Evolutionary conservation across 2,888 invertebrate species (phyloP).

Genomic region (Sycophila texana): DNA sequence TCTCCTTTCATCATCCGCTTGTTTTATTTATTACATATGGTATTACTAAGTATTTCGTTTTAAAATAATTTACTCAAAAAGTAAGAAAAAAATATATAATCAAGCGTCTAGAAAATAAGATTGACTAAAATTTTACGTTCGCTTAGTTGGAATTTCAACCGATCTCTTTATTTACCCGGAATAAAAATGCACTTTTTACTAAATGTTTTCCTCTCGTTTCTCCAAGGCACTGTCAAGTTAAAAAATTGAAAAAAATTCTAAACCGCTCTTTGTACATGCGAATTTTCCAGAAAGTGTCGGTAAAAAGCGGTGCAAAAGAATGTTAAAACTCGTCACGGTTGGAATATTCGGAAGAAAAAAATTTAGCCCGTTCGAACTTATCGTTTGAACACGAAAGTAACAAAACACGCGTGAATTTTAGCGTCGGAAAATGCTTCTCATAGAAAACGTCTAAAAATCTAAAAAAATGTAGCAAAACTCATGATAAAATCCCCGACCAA

Average conservation of each 20-base stretch:
- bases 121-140: slow-evolving; percentile 64
- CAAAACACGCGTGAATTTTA: too few relatives aligned
- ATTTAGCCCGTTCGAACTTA: background rate
- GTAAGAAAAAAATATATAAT: background rate
- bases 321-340: slow-evolving; percentile 1
- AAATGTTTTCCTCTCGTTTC: slow-evolving; percentile 58
- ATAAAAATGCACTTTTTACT: slow-evolving; percentile 66
- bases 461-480: too few relatives aligned
- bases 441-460: too few relatives aligned
- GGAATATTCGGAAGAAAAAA: slow-evolving; percentile 19
- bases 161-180: slow-evolving; percentile 63
- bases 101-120: slow-evolving; percentile 63
- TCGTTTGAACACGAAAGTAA: too few relatives aligned
- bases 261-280: background rate
- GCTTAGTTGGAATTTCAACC: slow-evolving; percentile 57
- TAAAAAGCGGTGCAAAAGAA: slow-evolving; percentile 12
- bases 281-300: background rate
- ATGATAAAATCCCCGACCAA: too few relatives aligned
- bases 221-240: background rate
- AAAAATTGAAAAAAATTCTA: slow-evolving; percentile 34
- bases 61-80: too few relatives aligned
- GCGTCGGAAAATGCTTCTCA: too few relatives aligned
- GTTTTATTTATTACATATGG: too few relatives aligned
- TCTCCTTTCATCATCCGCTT: too few relatives aligned
- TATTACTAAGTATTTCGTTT: too few relatives aligned